Base-by-base conservation (phyloP, 2,113 vertebrate genomes). In the Eretmochelys imbricata region DNA sequence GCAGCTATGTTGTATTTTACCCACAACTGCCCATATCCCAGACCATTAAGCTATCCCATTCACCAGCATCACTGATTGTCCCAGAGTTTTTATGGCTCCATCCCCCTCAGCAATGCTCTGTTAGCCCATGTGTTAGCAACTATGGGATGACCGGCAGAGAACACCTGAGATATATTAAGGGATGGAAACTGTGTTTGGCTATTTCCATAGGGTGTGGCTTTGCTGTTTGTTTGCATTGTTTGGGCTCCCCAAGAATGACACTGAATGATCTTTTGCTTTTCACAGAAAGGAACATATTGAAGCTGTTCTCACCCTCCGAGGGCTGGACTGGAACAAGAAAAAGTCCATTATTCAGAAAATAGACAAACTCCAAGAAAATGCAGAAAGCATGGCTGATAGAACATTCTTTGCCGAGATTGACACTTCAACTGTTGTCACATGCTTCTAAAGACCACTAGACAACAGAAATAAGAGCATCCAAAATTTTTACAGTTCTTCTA, bases 231-330 rank as follows among this genome's bases (percentile, higher is more conserved):
- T 55, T 50, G 5, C 16, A 78, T 85, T 72, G 6, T n/a, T 90
- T 80, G 84, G 85, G 2, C 48, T 29, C 1, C 0, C 12, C 8
- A 53, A 46, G 46, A 80, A 80, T 94, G 69, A 92, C 80, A 1
- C 3, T 82, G 42, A 17, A 42, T 42, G 42, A 42, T 42, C 42
- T 84, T 80, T 95, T 88, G 2, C 89, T 94, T 92, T 88, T 93
- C 88, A 48, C 97, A 98, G 98, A 82, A 96, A 96, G 89, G 90
- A 94, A 8, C 98, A 98, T 2, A 0, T 98, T 55, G 24, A 90
- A 53, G 96, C 96, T 0, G 31, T 98, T 80, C 95, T 98, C 0
- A 1, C 42, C 0, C 85, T 96, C 2, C 93, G 95, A 53, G 96
- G 97, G 1, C 85, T 96, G 42, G 8, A 93, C 2, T 48, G 17